phyloP scores from a whole-genome alignment of 2,888 invertebrate species.

The Venusia cambrica region DNA sequence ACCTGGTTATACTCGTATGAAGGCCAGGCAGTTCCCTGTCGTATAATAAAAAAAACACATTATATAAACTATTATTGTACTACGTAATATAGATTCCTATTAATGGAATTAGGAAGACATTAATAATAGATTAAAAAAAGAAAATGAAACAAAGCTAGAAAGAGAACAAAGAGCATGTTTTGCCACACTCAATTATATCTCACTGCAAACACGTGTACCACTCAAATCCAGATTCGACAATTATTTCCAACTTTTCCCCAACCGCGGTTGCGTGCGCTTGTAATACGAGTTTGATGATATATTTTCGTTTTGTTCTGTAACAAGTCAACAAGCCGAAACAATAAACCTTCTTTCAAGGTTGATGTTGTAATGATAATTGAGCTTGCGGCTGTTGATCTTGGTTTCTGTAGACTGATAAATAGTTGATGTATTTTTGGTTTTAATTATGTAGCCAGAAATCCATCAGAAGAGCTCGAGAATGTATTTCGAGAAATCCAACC shows the following conservation, averaged over 20 bases:
- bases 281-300: conserved; percentile 69
- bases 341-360: conserved; percentile 73
- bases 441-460: no score
- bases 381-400: conserved; percentile 65
- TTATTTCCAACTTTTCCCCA: conserved; percentile 48
- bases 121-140: no score
- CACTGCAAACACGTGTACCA: conserved; percentile 2
- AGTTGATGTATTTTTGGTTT: background rate
- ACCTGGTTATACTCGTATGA: no score
- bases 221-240: conserved; percentile 38
- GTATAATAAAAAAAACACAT: no score
- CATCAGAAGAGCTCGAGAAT: no score
- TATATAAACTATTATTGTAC: no score
- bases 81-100: no score
- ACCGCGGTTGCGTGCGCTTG: conserved; percentile 61
- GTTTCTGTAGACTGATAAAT: background rate
- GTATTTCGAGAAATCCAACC: no score
- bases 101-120: no score
- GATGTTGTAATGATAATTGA: conserved; percentile 78
- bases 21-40: no score
- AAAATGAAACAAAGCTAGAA: no score
- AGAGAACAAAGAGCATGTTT: background rate
- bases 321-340: conserved; percentile 76
- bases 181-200: conserved; percentile 1
- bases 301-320: conserved; percentile 67